Base-by-base conservation (phyloP, 2,113 vertebrate species). In the Proterorhinus semilunaris region DNA sequence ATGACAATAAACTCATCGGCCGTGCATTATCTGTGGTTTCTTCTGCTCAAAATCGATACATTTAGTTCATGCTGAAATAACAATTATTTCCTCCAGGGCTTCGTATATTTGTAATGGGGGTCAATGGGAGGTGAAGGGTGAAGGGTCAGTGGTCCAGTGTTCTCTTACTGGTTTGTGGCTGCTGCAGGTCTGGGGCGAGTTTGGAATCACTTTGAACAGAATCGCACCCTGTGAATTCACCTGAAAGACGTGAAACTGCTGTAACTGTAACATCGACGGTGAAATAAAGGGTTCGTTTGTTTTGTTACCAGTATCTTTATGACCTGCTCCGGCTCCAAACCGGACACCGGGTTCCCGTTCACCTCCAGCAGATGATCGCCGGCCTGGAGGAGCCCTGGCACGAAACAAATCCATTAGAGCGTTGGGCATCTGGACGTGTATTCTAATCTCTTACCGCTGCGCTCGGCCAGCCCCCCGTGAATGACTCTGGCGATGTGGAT, bases 341-440 rank as follows among this genome's bases (percentile, higher is more conserved):
- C 95, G 52, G 89, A 91, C 43, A 98, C 93, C 1, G 94, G 90
- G 84, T 91, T 86, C n/a, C 95, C 94, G 9, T 98, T 98, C 64
- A 98, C 96, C 84, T 98, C 96, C 55, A 98, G 90, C 64, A 98
- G 74, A 81, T 94, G 91, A 85, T 98, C 96, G 46, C 96, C 96
- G 45, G 95, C 92, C 46, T 94, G 92, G 15, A 98, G 86, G 77
- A 98, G 75, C 12, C 96, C 96, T 98, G 74, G 1, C 3, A 67
- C 12, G 6, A 63, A 42, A 65, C 27, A 36, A 36, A 36, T 5
- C 3, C 1, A 36, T 36, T 5, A 36, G 27, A 36, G 4, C 27
- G 2, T 36, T 36, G 2, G 27, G 27, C 27, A 5, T 36, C 27
- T 36, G n/a, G n/a, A 3, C n/a, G 3, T 52, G 1, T 16, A 7